A percentile compares a stretch with the other conserved stretches of the same genome.
These are phyloP conservation scores for Dinothrombium tinctorium DNA, from an alignment of 1,140 invertebrate genomes.

Conservation along the genomic window DNA sequence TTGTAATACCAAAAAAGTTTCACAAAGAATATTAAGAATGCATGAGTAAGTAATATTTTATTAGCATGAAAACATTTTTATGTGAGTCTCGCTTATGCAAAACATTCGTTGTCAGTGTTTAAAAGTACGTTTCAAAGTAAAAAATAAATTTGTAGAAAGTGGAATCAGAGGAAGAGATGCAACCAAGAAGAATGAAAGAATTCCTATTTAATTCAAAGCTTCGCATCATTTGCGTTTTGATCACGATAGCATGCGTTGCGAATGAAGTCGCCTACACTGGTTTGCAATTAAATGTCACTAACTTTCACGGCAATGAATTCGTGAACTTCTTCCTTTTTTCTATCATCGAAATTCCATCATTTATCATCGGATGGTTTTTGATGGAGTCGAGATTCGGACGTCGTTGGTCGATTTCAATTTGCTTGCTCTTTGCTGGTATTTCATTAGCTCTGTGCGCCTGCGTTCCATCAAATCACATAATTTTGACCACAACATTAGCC, in stretches of 20 bases:
- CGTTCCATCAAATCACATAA: conserved; percentile 8
- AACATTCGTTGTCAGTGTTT: too few relatives aligned
- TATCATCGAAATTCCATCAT: conserved; percentile 15
- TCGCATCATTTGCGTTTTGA: background rate
- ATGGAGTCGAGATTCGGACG: conserved; percentile 17
- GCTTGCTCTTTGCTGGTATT: conserved; percentile 18
- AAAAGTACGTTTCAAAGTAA: too few relatives aligned
- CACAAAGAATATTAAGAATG: too few relatives aligned
- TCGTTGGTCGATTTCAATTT: conserved; percentile 18
- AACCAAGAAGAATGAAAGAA: background rate
- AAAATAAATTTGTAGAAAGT: background rate
- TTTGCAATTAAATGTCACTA: conserved; percentile 15
- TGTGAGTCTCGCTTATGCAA: too few relatives aligned
- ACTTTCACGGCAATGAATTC: conserved; percentile 25
- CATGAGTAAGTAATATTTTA: too few relatives aligned
- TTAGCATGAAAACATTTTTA: too few relatives aligned
- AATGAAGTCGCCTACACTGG: conserved; percentile 16
- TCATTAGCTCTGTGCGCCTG: conserved; percentile 18
- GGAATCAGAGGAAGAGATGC: background rate
- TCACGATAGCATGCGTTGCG: conserved; percentile 6
- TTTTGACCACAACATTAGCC: background rate
- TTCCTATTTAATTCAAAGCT: background rate
- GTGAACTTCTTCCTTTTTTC: conserved; percentile 36
- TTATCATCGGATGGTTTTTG: conserved; percentile 13
- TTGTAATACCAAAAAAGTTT: too few relatives aligned